Conservation (phyloP, 2,113 vertebrate genomes). For the Bubalus kerabau region DNA sequence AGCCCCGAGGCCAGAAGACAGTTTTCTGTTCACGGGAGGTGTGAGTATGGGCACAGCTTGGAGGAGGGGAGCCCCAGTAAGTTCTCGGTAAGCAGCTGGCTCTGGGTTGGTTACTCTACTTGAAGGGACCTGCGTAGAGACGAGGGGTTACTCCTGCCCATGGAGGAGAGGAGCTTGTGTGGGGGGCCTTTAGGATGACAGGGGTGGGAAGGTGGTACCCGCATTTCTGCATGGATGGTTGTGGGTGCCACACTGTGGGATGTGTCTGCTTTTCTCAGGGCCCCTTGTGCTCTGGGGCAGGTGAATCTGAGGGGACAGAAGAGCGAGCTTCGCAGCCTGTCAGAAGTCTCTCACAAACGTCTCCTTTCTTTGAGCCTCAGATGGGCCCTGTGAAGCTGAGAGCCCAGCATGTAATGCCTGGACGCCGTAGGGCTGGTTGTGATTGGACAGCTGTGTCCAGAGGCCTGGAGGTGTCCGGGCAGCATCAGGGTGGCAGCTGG, state of each 20-base stretch:
- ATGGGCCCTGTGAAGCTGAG: background rate
- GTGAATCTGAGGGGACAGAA: background rate
- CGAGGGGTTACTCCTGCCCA: background rate
- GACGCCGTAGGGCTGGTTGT: background rate
- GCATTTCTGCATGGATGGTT: background rate
- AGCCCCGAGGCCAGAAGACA: background rate
- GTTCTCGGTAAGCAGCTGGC: background rate
- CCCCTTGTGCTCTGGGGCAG: background rate
- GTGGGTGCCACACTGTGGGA: background rate
- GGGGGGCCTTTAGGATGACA: background rate
- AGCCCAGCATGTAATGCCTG: background rate
- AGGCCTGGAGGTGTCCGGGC: slow-evolving; percentile 42
- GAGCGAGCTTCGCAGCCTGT: background rate
- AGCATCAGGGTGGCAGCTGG: slow-evolving; percentile 57
- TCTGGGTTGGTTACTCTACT: background rate
- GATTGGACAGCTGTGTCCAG: slow-evolving; percentile 8
- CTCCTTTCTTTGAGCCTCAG: background rate
- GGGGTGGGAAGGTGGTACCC: background rate
- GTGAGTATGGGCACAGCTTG: background rate
- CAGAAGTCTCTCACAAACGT: background rate
- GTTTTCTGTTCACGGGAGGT: background rate
- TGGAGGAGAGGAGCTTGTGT: background rate
- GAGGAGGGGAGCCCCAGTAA: background rate
- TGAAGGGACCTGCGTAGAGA: background rate
- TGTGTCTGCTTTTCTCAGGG: background rate